Conservation (phyloP, 2,797 vertebrate genomes). For the Halcyon leucocephala region DNA sequence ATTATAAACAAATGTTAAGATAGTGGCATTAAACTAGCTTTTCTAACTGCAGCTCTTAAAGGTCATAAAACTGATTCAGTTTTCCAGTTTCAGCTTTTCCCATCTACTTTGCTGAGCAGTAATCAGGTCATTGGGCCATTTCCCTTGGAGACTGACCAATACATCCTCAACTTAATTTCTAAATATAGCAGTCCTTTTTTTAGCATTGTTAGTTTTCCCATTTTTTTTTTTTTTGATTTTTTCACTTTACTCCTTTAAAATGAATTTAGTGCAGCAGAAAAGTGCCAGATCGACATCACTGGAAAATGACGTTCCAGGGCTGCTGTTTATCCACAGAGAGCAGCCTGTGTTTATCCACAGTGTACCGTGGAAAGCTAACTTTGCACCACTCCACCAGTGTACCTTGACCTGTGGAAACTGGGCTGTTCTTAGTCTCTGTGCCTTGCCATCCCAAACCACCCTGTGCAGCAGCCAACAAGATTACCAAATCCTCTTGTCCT, state of each 20-base stretch:
- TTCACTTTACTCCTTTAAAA: background rate
- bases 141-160: slow-evolving; percentile 71
- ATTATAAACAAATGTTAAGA: slow-evolving; percentile 53
- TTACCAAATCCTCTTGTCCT: background rate
- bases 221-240: background rate
- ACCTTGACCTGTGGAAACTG: slow-evolving; percentile 16
- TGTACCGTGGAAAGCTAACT: background rate
- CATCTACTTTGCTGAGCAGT: slow-evolving; percentile 57
- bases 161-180: slow-evolving; percentile 59
- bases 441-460: background rate
- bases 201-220: slow-evolving; percentile 68
- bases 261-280: slow-evolving; percentile 37
- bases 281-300: slow-evolving; percentile 65
- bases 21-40: slow-evolving; percentile 52
- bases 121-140: slow-evolving; percentile 80
- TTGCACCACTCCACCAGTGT: background rate
- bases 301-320: slow-evolving; percentile 62
- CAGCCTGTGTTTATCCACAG: slow-evolving; percentile 29
- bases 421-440: background rate
- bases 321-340: slow-evolving; percentile 34
- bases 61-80: slow-evolving; percentile 63
- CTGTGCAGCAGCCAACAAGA: background rate
- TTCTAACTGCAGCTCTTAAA: slow-evolving; percentile 62
- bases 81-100: slow-evolving; percentile 78
- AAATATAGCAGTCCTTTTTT: slow-evolving; percentile 76